Base-by-base conservation (phyloP, 2,888 invertebrate species). In the Synanthedon myopaeformis region DNA sequence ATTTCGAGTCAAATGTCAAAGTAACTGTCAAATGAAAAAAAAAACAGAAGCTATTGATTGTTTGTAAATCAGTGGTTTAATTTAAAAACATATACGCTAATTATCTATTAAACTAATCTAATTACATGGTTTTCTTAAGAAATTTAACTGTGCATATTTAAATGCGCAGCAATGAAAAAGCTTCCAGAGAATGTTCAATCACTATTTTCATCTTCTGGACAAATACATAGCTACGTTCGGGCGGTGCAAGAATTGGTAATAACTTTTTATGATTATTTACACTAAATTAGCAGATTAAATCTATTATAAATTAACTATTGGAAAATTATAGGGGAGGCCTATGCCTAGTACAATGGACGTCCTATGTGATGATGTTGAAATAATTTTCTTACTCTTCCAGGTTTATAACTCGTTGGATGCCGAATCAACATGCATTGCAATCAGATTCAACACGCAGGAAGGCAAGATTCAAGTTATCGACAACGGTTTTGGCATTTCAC, bases 381-480 rank as follows among this genome's bases (percentile, higher is more conserved):
- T 35, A 35, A 35, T 10, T 10, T 35, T 35, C 35, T 35, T 35
- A 6, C 10, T 35, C 52, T 74, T 72, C 53, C 58, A 93, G 93
- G 88, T 93, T 41, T 82, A 89, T 57, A 94, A 94, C 77, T 88
- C 93, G 28, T 70, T 94, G 57, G 93, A 94, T 76, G 92, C 93
- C 10, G 87, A 89, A 58, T 89, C 94, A 1, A 90, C 90, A 14
- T 90, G 91, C 23, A 89, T 95, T 55, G 93, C 93, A 17, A 85
- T 94, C 53, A 85, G 93, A 65, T 70, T 94, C 23, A 83, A 93
- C 71, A 74, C 91, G 28, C 69, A 79, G 54, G 84, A 89, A 57
- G 89, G 88, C 63, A 88, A 86, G 60, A 86, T 95, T 59, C 93
- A 93, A 89, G 92, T 95, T 5, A 87, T 94, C 45, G 95, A 95